Evolutionary conservation across 2,888 invertebrate genomes (phyloP), one percentile per base, ranked within the genome.

Genomic region (Geophilus truncorum): DNA sequence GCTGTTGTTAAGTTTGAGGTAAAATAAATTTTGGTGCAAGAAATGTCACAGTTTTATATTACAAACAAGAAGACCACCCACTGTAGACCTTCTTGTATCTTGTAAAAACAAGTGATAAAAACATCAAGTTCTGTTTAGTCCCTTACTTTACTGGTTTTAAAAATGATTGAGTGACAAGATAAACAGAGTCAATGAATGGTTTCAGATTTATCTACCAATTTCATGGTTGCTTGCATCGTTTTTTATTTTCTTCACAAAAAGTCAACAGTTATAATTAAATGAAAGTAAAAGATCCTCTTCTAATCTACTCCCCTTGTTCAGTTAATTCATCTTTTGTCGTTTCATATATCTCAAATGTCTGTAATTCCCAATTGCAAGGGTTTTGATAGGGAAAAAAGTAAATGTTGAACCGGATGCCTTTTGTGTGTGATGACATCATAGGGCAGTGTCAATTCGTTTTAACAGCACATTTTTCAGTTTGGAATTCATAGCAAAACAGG

Each of bases 141-240:
- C 62, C 23, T 18, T 45, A 62, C 62, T 62, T 62, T 62, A 62
- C 62, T 62, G 25, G 25, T 25, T 62, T 62, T 28, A 25, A 45
- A 62, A 62, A 62, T 28, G 62, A 62, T 62, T 62, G 62, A 62
- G 62, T 62, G 62, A 62, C 62, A 62, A 62, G 62, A 62, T 62
- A 62, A 62, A 62, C 62, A 23, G 25, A 62, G 62, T 25, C 23
- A 62, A 62, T 62, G 25, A 62, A 62, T 62, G 62, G 62, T 62
- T 25, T 62, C 25, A 25, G 23, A 62, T 23, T 25, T 62, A 62
- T 62, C 62, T 62, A 62, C 62, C 28, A 62, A 62, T 62, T 62
- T 62, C 62, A 62, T 62, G 62, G 25, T 25, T 62, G 62, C 23
- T 12, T n/a, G n/a, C n/a, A n/a, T n/a, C n/a, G n/a, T n/a, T 25